Evolutionary conservation across 2,797 vertebrate species (phyloP), one percentile per base, ranked within the genome.

Genomic region (Leontocebus nigricollis): DNA sequence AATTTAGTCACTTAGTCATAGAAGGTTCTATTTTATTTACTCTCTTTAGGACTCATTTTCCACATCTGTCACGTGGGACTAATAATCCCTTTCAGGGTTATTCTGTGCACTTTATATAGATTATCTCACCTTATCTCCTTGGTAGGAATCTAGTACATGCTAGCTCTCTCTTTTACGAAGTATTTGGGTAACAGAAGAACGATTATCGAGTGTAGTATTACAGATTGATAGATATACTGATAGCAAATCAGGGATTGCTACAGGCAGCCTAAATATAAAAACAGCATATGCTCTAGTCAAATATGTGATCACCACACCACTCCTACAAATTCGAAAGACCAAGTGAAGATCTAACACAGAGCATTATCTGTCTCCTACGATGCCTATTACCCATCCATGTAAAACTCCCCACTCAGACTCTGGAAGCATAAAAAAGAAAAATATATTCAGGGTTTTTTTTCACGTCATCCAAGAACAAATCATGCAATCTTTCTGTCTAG

Each of bases 11-110:
- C 50, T 93, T 52, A 9, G 75, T 75, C 61, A 67, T 0, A 41
- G 92, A 87, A 94, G 61, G 75, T 26, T 41, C 76, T 46, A 39
- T 64, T 50, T n/a, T 30, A 36, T 19, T 88, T 33, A 30, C 59
- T 70, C 84, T 85, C 91, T 84, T 76, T n/a, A 39, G 57, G n/a
- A 72, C 39, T 96, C 72, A 27, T 83, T 93, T 86, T 96, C 79
- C 80, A 90, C 61, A 80, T 84, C 87, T 75, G 33, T 90, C 80
- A 86, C 61, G 76, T 50, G 59, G 75, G 61, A 77, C 86, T 44
- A 75, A 70, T 36, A 70, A 61, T 39, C 33, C 24, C 22, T 79
- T 50, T 79, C 46, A 87, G 17, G 89, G 52, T 73, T 41, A 82
- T 70, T 82, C 52, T 70, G 10, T 24, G 57, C 15, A 19, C 33